Base-by-base conservation (phyloP, 2,797 vertebrate species). In the Sciurus vulgaris region DNA sequence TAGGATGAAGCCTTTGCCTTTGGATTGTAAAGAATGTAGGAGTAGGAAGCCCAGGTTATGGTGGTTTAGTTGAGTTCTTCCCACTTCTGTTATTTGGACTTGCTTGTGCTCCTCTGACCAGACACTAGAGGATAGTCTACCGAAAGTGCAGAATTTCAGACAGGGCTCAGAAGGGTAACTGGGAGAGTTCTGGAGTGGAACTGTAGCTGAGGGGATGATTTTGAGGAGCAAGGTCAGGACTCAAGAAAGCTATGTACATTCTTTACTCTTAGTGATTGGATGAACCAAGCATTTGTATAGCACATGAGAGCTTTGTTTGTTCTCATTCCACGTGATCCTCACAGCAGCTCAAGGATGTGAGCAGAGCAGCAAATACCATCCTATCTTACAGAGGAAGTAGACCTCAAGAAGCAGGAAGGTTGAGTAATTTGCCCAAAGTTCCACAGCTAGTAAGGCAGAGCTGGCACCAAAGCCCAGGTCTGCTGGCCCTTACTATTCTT, bases 351-450 rank as follows among this genome's bases (percentile, higher is more conserved):
- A 18, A 28, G 41, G 56, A 35, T 26, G 13, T 73, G 89, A 74
- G 49, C 95, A 61, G 56, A 83, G 38, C 51, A 0, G 77, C 33
- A 30, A 28, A n/a, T 10, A 87, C 24, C 61, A 51, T 63, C 41
- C 5, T 17, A 0, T 22, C 54, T 12, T 59, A 49, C 12, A 93
- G 74, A 86, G 93, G 87, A 94, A 89, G 83, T 59, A 26, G 59
- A 81, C 35, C 49, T 44, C 1, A 0, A 83, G 92, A 83, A n/a
- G 77, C 93, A 69, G 70, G 35, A 59, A 88, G 82, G 63, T 83
- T 88, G 95, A 69, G 84, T 51, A 77, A 85, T 56, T 54, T 69
- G 89, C 86, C 86, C 44, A n/a, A 22, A 79, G 78, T 76, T 70
- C 92, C 89, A 79, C 44, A n/a, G 38, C 51, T n/a, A 49, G 77